Evolutionary conservation across 35 echinoderm and acorn worm genomes (phyloP), one percentile per base, ranked within the genome.

Genomic region (Chiridota heheva): DNA sequence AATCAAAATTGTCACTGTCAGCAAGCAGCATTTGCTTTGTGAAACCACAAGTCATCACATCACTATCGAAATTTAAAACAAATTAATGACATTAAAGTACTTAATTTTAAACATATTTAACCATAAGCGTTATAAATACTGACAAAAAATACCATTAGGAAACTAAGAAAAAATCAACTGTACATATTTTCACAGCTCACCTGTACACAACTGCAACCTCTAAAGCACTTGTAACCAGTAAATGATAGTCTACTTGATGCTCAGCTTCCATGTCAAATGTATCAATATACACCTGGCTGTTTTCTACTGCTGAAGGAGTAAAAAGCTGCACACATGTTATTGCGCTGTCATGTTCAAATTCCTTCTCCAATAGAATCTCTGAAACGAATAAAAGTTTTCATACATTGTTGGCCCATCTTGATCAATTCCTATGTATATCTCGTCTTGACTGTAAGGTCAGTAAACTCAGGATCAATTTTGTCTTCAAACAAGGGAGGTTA

Each of bases 1-100:
- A 87, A 42, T 97, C 88, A 88, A 72, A 90, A 40, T 71, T 66
- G 44, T 97, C 89, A 80, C 89, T 88, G 34, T 97, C 84, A 69
- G 70, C 78, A 28, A 97, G 68, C 2, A 85, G 30, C 15, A 76
- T 36, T 67, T 88, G 71, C 2, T 87, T 44, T 35, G 35, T 26
- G 33, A 91, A 91, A 27, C 89, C 84, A 48, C 78, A 34, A 53
- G 76, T 28, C 48, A 85, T 60, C 42, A 72, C 39, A 74, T 85
- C 58, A 17, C 73, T 60, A 40, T 16, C 20, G 42, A 20, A 26
- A 30, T 20, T 30, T 4, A 77, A 60, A 77, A 39, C 16, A 24
- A 36, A 36, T 42, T 8, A 36, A 17, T 12, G 67, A 31, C 13
- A 70, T 53, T 53, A 53, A 53, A 10, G 22, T 10, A 53, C 48